phyloP scores from a whole-genome alignment of 2,888 invertebrate genomes.

The Eledone cirrhosa region DNA sequence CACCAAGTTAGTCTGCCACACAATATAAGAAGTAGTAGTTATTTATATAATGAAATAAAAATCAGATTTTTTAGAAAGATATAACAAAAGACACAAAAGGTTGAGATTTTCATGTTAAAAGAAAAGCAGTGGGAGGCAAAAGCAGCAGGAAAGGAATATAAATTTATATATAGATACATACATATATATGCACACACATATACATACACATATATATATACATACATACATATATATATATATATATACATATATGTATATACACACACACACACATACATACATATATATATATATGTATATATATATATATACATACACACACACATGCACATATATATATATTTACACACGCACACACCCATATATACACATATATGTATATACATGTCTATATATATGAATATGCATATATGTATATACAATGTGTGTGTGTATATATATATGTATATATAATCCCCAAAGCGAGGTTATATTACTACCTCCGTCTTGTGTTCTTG shows the following conservation, averaged over 20 bases:
- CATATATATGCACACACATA: neutral
- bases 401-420: too few species aligned
- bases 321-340: too few species aligned
- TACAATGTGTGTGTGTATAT: too few species aligned
- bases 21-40: too few species aligned
- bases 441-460: neutral
- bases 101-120: constrained; percentile 4
- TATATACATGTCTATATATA: constrained; percentile 4
- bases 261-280: too few species aligned
- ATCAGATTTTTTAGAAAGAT: too few species aligned
- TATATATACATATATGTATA: too few species aligned
- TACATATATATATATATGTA: too few species aligned
- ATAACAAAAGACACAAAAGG: neutral
- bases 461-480: constrained; percentile 29
- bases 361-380: neutral
- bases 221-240: too few species aligned
- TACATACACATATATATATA: constrained; percentile 4
- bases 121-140: constrained; percentile 29
- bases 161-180: neutral
- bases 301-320: too few species aligned
- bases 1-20: too few species aligned
- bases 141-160: constrained; percentile 20
- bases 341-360: neutral
- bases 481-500: constrained; percentile 41
- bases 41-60: too few species aligned